Conservation (phyloP, 2,797 vertebrate genomes). For the Eidolon dupreanum region DNA sequence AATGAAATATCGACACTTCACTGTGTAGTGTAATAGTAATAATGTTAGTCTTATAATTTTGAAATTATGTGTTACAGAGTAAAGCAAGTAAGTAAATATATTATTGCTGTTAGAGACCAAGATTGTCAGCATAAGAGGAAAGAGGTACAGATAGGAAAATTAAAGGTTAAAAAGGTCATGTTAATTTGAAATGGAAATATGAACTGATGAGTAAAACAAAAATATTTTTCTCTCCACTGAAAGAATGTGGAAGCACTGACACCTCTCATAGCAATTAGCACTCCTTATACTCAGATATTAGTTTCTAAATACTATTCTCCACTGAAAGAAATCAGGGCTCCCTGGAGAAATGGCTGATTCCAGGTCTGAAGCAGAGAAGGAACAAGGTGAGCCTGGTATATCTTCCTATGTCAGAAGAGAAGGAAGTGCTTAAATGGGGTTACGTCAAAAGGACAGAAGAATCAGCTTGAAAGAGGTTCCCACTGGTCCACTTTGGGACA, state of each 20-base stretch:
- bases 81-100: background rate
- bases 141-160: background rate
- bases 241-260: background rate
- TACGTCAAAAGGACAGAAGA: background rate
- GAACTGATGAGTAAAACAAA: background rate
- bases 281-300: background rate
- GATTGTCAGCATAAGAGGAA: background rate
- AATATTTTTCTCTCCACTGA: background rate
- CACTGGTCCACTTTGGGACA: background rate
- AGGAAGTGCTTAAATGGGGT: background rate
- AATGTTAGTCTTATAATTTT: slow-evolving; percentile 4
- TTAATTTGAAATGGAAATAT: slow-evolving; percentile 8
- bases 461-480: background rate
- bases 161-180: background rate
- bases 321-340: background rate
- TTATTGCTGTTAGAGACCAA: background rate
- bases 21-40: background rate
- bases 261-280: background rate
- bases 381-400: background rate
- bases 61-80: background rate
- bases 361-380: background rate
- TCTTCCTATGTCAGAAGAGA: background rate
- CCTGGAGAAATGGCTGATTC: background rate
- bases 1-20: background rate
- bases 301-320: background rate